Evolutionary conservation across 2,888 invertebrate species (phyloP).

Genomic region (Watsonalla cultraria): DNA sequence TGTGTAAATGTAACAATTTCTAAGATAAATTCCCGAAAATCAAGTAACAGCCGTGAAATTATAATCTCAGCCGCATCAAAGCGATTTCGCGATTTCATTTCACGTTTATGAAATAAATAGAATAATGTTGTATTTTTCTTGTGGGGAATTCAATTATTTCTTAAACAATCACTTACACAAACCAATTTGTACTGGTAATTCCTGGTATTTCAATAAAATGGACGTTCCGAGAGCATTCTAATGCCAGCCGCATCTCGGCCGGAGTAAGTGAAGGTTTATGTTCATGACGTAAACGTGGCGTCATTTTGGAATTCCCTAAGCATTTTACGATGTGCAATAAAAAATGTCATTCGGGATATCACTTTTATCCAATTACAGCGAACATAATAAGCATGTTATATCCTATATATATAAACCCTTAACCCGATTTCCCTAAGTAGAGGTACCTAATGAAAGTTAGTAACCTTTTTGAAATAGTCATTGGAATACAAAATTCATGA

Average conservation of each 20-base stretch:
- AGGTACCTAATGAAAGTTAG: too few relatives aligned
- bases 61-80: slow-evolving; percentile 20
- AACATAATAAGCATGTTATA: background rate
- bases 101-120: slow-evolving; percentile 32
- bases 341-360: background rate
- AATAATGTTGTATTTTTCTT: slow-evolving; percentile 42
- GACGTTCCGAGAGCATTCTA: background rate
- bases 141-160: slow-evolving; percentile 43
- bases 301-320: background rate
- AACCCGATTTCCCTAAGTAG: too few relatives aligned
- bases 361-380: background rate
- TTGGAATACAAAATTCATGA: too few relatives aligned
- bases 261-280: background rate
- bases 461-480: too few relatives aligned
- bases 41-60: slow-evolving; percentile 12
- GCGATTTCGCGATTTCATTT: slow-evolving; percentile 23
- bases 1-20: slow-evolving; percentile 14
- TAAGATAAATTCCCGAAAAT: slow-evolving; percentile 15
- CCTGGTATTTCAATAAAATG: slow-evolving; percentile 11
- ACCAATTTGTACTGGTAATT: slow-evolving; percentile 22
- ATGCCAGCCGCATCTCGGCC: background rate
- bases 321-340: slow-evolving; percentile 2
- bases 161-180: slow-evolving; percentile 20
- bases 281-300: background rate
- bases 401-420: too few relatives aligned